Base-by-base conservation (phyloP, 1,140 invertebrate species). In the Lepidurus couesii region DNA sequence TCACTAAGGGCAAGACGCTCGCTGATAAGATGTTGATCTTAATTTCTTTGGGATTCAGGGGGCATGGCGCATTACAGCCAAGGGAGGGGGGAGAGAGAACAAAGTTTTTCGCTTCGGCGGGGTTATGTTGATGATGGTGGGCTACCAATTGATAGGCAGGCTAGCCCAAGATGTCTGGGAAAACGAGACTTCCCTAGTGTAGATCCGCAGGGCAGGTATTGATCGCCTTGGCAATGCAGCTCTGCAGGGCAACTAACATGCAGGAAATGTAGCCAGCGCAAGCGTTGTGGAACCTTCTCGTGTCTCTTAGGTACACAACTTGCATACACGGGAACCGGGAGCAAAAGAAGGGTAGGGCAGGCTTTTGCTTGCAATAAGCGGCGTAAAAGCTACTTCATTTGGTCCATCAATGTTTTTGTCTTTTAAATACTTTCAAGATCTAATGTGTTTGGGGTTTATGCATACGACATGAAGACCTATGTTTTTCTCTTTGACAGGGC, bases 401-500 rank as follows among this genome's bases (percentile, higher is more conserved):
- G n/a, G n/a, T n/a, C n/a, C n/a, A n/a, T n/a, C 65, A 73, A 73
- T 73, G 24, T 24, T 3, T 73, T 73, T 73, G 65, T 73, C n/a
- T 73, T 73, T 3, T 73, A n/a, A 73, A 5, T 3, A 5, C 65
- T 73, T n/a, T n/a, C 4, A 34, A 34, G 34, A 3, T 34, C 34
- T 34, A 34, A 34, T 34, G 34, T 34, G 34, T 34, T 34, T 34
- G 34, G 34, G 4, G 34, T 34, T 34, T 34, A 34, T 34, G 34
- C 0, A 47, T 43, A 34, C 4, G 4, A 34, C 34, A 34, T 34
- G 2, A 34, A 34, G 26, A 34, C 34, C 79, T 76, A 81, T 77
- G 81, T 84, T 82, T 78, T 82, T 81, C 84, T 80, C 81, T 83
- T 75, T 89, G 89, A 73, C 88, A 96, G 94, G 91, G 91, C 86